These are phyloP conservation scores for Lithodes maja DNA, from an alignment of 2,888 invertebrate genomes.

Conservation along the genomic window DNA sequence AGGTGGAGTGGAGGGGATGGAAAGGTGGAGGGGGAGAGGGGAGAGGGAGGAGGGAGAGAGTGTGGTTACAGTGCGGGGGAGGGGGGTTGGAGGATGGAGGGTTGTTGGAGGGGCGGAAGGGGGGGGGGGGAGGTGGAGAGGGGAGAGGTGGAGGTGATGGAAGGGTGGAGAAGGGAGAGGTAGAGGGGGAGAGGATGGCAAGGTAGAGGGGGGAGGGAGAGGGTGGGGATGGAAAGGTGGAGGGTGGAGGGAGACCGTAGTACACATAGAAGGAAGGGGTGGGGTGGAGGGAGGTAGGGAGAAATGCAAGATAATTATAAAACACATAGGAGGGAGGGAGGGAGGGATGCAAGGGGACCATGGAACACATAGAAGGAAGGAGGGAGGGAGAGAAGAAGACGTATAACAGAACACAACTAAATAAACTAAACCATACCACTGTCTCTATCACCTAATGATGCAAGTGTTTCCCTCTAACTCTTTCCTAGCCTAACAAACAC, in stretches of 20 bases:
- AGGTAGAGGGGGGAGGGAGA: not conserved
- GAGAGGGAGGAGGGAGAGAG: not conserved
- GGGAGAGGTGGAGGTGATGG: not conserved
- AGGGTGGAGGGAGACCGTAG: conserved; percentile 24
- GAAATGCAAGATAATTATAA: conserved; percentile 22
- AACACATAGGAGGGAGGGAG: not conserved
- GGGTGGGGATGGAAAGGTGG: conserved; percentile 17
- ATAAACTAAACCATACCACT: too few relatives aligned
- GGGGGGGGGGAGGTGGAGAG: too few relatives aligned
- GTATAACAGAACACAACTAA: too few relatives aligned
- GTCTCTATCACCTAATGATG: too few relatives aligned
- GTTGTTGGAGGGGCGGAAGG: not conserved
- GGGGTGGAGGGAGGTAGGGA: not conserved
- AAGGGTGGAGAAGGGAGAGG: not conserved
- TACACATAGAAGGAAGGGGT: not conserved
- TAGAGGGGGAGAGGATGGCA: not conserved
- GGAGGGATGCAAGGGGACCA: conserved; percentile 21
- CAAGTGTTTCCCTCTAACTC: too few relatives aligned
- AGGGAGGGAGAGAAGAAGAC: not conserved
- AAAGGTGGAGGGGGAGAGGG: not conserved
- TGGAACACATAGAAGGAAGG: not conserved
- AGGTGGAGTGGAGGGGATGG: not conserved
- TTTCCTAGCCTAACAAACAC: too few relatives aligned
- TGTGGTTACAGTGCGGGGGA: not conserved
- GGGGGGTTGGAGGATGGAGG: not conserved